These are phyloP conservation scores for Epizoanthus fatuus DNA, from an alignment of 92 coral and sea anemone species.

Conservation along the genomic window DNA sequence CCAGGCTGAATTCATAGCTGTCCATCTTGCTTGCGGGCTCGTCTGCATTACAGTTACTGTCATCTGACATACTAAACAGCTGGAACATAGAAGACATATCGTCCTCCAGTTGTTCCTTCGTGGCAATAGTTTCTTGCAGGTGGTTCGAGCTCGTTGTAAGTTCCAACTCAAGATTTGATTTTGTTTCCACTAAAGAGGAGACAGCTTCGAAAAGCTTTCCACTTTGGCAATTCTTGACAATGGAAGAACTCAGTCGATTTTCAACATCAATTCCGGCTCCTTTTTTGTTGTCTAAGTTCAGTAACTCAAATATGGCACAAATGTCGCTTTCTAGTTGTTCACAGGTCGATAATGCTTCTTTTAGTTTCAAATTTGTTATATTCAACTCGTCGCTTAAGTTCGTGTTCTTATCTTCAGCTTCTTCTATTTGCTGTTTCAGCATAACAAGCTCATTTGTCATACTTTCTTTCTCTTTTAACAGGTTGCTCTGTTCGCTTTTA, in stretches of 20 bases:
- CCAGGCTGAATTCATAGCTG: constrained; percentile 51
- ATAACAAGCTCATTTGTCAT: constrained; percentile 72
- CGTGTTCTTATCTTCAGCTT: neutral
- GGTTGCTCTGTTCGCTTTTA: constrained; percentile 37
- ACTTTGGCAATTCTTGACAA: neutral
- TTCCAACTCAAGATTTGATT: constrained; percentile 69
- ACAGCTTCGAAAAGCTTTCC: constrained; percentile 32
- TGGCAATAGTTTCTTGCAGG: constrained; percentile 73
- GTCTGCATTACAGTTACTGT: neutral
- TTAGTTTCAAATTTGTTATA: constrained; percentile 25
- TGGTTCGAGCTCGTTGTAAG: constrained; percentile 72
- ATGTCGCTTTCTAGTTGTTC: constrained; percentile 14
- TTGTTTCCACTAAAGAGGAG: constrained; percentile 32
- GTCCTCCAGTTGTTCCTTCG: constrained; percentile 77
- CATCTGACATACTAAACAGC: constrained; percentile 75
- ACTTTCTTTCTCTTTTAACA: constrained; percentile 62
- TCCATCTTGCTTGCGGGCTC: constrained; percentile 7
- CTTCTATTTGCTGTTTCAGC: constrained; percentile 54
- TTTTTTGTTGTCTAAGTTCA: neutral
- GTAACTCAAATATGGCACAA: constrained; percentile 15
- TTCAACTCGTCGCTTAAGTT: constrained; percentile 6
- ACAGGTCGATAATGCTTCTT: constrained; percentile 8
- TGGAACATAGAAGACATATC: constrained; percentile 89
- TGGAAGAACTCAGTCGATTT: neutral
- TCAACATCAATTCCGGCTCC: neutral